A percentile compares a stretch with the other conserved stretches of the same genome.
Evolutionary conservation across 1,140 invertebrate genomes (phyloP).

Genomic region (Panonychus citri): DNA sequence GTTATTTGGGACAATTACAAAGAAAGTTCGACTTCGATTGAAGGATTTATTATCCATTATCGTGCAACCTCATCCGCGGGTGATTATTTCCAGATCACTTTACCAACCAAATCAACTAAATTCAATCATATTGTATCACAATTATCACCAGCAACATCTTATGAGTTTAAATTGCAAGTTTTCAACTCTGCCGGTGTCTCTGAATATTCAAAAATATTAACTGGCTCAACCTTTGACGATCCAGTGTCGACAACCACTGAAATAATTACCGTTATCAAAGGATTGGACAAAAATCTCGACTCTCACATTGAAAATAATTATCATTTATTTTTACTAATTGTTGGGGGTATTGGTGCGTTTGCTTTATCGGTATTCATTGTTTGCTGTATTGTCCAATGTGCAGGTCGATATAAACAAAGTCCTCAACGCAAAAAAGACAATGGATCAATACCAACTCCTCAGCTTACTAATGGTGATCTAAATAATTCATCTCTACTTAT

Average conservation of each 20-base stretch:
- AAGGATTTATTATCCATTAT: conserved; percentile 76
- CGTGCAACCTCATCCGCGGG: conserved; percentile 48
- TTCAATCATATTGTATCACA: conserved; percentile 43
- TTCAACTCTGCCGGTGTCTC: conserved; percentile 63
- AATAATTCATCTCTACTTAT: too few species aligned
- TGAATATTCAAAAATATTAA: conserved; percentile 54
- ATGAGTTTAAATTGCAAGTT: conserved; percentile 76
- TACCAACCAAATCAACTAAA: conserved; percentile 37
- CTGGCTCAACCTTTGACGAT: conserved; percentile 33
- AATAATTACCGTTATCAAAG: conserved; percentile 20
- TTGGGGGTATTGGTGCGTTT: background rate
- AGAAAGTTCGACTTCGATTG: conserved; percentile 15
- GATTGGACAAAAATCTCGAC: background rate
- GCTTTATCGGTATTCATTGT: background rate
- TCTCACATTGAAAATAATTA: background rate
- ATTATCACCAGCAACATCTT: conserved; percentile 49
- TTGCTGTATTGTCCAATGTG: conserved; percentile 1
- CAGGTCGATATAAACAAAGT: conserved; percentile 1
- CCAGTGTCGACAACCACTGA: background rate
- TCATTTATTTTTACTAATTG: conserved; percentile 15
- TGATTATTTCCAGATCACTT: conserved; percentile 54
- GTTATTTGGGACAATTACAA: background rate
- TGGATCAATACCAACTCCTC: background rate
- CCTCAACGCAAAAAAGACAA: background rate
- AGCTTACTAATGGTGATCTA: background rate